Conservation (phyloP, 2,888 invertebrate species). For the Eurytoma californica region DNA sequence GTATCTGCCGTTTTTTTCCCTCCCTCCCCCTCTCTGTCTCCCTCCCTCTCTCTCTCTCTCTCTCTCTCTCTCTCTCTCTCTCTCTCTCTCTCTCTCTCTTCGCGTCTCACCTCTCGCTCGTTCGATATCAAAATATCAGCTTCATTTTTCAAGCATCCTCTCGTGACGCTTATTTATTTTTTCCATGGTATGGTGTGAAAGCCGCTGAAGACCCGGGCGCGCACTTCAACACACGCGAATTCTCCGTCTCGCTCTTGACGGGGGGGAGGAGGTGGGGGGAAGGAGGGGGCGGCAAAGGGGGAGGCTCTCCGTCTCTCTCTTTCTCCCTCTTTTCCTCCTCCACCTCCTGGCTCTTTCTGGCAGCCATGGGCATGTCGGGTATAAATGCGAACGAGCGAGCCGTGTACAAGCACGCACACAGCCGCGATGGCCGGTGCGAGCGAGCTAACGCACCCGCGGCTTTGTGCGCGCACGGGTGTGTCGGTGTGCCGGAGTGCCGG, state of each 20-base stretch:
- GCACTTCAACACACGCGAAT: constrained; percentile 12
- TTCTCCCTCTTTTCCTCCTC: constrained; percentile 9
- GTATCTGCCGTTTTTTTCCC: too few relatives aligned
- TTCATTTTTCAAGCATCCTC: too few relatives aligned
- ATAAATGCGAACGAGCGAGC: constrained; percentile 50
- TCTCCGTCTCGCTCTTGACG: too few relatives aligned
- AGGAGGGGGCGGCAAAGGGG: too few relatives aligned
- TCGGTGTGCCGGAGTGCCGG: background rate
- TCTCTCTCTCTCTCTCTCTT: constrained; percentile 3
- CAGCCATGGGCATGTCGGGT: constrained; percentile 45
- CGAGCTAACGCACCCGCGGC: constrained; percentile 34
- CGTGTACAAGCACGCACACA: constrained; percentile 59
- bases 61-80: background rate
- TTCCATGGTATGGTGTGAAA: constrained; percentile 4
- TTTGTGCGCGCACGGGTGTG: background rate
- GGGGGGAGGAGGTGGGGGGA: too few relatives aligned
- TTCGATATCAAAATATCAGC: background rate
- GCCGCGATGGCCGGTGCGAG: constrained; percentile 29
- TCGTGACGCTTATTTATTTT: too few relatives aligned
- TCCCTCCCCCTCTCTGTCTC: too few relatives aligned
- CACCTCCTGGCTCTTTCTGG: constrained; percentile 15
- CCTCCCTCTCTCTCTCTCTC: too few relatives aligned
- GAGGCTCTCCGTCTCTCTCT: constrained; percentile 12
- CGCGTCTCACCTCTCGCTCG: constrained; percentile 5
- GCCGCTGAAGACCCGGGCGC: constrained; percentile 24